Conservation (phyloP, 2,797 vertebrate genomes). For the Oryzias dopingdopingensis region DNA sequence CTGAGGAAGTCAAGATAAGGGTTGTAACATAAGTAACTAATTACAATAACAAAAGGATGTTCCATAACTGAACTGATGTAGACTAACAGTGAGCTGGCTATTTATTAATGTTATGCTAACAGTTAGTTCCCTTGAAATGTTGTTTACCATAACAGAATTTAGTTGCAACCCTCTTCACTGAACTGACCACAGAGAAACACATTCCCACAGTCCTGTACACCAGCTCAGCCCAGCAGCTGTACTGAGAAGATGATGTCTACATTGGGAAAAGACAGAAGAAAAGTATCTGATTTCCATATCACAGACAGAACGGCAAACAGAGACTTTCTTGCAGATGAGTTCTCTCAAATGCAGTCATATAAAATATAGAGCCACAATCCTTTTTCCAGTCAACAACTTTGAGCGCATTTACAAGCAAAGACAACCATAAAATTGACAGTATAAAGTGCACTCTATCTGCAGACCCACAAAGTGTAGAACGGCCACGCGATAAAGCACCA, state of each 20-base stretch:
- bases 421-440: slow-evolving; percentile 54
- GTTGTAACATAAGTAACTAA: no score
- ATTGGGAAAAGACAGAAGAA: background rate
- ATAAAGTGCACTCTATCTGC: slow-evolving; percentile 60
- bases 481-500: slow-evolving; percentile 39
- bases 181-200: no score
- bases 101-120: no score
- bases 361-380: slow-evolving; percentile 27
- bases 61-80: no score
- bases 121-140: no score
- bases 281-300: background rate
- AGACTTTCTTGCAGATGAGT: slow-evolving; percentile 11
- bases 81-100: no score
- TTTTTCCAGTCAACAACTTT: slow-evolving; percentile 19
- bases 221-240: background rate
- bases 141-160: no score
- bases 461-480: slow-evolving; percentile 56
- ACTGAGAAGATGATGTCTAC: background rate
- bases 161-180: no score
- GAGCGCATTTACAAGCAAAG: slow-evolving; percentile 50
- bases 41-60: no score
- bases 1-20: no score
- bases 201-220: no score
- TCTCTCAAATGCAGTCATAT: slow-evolving; percentile 7
- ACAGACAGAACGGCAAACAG: background rate